Evolutionary conservation across 2,113 vertebrate genomes (phyloP).

Genomic region (Gallinago undulata): DNA sequence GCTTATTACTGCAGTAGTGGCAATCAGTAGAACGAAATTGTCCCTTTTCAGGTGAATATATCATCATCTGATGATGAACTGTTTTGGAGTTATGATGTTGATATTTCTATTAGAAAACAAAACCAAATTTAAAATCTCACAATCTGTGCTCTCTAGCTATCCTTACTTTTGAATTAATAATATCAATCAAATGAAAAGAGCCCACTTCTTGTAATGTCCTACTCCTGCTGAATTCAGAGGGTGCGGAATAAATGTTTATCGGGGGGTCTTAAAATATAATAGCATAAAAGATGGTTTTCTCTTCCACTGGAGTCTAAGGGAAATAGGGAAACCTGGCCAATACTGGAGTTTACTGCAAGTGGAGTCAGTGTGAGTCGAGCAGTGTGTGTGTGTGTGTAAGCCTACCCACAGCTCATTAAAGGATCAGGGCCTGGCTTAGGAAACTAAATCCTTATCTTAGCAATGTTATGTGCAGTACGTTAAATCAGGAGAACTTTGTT

Average conservation of each 20-base stretch:
- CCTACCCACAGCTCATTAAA: conserved; percentile 29
- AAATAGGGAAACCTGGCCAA: neutral
- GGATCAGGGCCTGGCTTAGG: conserved; percentile 42
- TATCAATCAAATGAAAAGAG: neutral
- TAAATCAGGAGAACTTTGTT: conserved; percentile 46
- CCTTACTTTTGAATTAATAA: conserved; percentile 1
- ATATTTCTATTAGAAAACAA: neutral
- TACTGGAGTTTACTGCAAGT: neutral
- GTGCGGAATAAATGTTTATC: neutral
- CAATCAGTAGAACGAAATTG: neutral
- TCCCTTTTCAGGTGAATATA: neutral
- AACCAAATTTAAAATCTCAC: neutral
- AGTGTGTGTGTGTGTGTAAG: neutral
- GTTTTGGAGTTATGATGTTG: neutral
- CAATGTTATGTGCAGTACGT: neutral
- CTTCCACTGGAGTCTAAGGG: neutral
- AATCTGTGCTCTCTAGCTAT: neutral
- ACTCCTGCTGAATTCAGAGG: neutral
- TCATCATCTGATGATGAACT: neutral
- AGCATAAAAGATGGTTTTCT: neutral
- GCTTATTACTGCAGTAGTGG: neutral
- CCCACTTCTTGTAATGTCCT: neutral
- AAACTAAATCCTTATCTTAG: conserved; percentile 37
- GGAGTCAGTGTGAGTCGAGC: neutral
- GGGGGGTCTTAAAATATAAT: neutral